phyloP scores from a whole-genome alignment of 2,113 vertebrate species.

The Petromus typicus region DNA sequence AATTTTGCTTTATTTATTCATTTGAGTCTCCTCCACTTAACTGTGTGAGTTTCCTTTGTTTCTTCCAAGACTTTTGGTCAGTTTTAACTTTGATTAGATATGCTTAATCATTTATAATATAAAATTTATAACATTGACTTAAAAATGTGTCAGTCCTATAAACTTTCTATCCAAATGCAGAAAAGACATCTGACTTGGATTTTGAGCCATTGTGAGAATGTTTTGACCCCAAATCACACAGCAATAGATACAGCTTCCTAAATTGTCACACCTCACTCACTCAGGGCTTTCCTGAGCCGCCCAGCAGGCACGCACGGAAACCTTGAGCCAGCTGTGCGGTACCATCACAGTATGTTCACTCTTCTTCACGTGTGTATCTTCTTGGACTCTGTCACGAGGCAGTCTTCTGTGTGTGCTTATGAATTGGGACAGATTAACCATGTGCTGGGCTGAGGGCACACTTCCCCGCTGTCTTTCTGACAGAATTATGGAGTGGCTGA shows the following conservation, averaged over 20 bases:
- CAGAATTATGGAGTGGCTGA: not conserved
- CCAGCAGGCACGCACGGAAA: not conserved
- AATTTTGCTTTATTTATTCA: not conserved
- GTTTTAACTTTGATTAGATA: not conserved
- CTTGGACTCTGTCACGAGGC: not conserved
- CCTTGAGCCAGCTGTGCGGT: not conserved
- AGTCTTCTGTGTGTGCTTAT: not conserved
- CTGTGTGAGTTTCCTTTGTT: not conserved
- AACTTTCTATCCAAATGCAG: not conserved
- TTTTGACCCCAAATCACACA: not conserved
- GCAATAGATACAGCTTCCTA: not conserved
- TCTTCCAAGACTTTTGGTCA: not conserved
- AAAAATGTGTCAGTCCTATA: not conserved
- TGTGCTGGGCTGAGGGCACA: not conserved
- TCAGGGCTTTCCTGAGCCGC: not conserved
- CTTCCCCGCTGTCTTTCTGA: not conserved
- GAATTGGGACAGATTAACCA: not conserved
- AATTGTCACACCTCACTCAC: not conserved
- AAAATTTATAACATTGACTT: not conserved
- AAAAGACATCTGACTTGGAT: not conserved
- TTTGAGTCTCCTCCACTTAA: not conserved
- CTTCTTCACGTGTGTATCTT: not conserved
- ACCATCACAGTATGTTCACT: not conserved
- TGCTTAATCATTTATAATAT: constrained; percentile 2
- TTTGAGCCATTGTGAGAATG: not conserved